Base-by-base conservation (phyloP, 1,140 invertebrate genomes). In the Heliothis virescens region DNA sequence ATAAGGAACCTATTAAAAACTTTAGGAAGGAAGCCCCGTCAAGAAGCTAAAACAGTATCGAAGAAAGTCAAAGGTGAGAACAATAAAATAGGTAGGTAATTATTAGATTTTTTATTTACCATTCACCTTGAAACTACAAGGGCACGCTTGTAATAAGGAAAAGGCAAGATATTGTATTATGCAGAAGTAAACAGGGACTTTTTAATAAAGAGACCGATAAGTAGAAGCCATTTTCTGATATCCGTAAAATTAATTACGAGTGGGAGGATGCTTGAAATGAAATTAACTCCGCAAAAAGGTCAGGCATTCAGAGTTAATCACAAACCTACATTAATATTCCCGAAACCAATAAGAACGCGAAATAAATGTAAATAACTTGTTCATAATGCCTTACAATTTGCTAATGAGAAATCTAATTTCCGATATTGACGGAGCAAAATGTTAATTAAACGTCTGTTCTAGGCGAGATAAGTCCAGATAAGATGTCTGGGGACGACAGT, bases 391-490 rank as follows among this genome's bases (percentile, higher is more conserved):
- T 50, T 48, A 67, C 29, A 48, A 48, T 48, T 67, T 67, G 63
- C 41, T 48, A 67, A 47, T 48, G 48, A 67, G 41, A 50, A 48
- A 67, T 67, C 16, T 67, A 3, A 29, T 48, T 12, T 21, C 60
- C 34, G 5, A 65, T 47, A 10, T 65, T 18, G 1, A 10, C 10
- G 41, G 18, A 53, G 47, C 26, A 16, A 71, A n/a, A 29, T 52
- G 15, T 53, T 52, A 71, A 71, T 53, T 15, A 77, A 79, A 34
- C 52, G 74, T 80, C 79, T 65, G 18, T 89, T 98, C 18, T 97
- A 98, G 97, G 97, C 97, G 95, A 98, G 81, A 84, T 82, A 67
- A 95, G 95, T 83, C 94, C 95, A n/a, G 95, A 95, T 67, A 95
- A 95, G 84, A 84, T 95, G 79, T 95, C 95, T 59, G 96, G 96